Conservation (phyloP, 2,113 vertebrate species). For the Pontoporia blainvillei region DNA sequence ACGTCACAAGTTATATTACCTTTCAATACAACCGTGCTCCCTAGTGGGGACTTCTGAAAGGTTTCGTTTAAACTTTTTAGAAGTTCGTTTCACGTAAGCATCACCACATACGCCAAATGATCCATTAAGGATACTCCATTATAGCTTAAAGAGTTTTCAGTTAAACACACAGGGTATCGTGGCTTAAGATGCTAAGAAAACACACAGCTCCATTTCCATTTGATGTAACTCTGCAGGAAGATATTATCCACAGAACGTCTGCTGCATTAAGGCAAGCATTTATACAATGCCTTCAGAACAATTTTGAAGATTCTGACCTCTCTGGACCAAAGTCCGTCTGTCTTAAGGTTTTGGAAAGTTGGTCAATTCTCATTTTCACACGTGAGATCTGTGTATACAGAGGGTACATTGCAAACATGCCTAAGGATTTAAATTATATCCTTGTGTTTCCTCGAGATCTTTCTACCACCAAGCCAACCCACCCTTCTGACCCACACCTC, state of each 20-base stretch:
- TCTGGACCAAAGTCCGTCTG: neutral
- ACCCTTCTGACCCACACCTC: neutral
- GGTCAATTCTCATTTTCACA: neutral
- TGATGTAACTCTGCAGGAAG: constrained; percentile 1
- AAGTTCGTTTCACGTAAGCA: constrained; percentile 54
- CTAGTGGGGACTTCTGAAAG: constrained; percentile 60
- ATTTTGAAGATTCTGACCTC: neutral
- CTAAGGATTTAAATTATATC: neutral
- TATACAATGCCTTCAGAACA: neutral
- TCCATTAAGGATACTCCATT: constrained; percentile 53
- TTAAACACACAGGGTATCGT: constrained; percentile 8
- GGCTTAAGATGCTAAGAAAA: constrained; percentile 21
- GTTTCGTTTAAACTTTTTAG: constrained; percentile 67
- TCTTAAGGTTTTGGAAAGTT: constrained; percentile 14
- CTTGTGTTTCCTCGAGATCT: neutral
- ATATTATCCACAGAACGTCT: constrained; percentile 46
- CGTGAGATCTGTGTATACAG: neutral
- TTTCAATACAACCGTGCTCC: constrained; percentile 39
- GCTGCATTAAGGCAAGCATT: neutral
- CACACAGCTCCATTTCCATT: constrained; percentile 10
- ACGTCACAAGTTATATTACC: constrained; percentile 32
- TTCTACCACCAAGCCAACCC: neutral
- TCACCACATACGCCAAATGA: constrained; percentile 45
- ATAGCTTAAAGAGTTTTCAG: constrained; percentile 39
- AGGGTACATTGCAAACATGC: neutral